Evolutionary conservation across 2,888 invertebrate genomes (phyloP).

Genomic region (Adelognathus sp.): DNA sequence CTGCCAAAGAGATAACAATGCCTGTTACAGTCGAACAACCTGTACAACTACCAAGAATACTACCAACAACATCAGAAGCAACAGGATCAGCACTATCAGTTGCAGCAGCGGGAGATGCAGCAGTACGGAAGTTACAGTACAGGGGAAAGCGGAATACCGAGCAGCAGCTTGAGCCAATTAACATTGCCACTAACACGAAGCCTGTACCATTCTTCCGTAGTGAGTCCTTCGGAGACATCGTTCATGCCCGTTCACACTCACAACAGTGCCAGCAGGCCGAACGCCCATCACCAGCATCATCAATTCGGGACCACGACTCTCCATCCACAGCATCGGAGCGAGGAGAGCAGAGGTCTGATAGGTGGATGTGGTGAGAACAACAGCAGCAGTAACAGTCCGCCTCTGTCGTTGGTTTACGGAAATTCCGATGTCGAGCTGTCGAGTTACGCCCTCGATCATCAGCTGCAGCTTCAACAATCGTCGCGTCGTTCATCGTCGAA

Average conservation of each 20-base stretch:
- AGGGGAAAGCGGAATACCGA: constrained; percentile 70
- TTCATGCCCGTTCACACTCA: constrained; percentile 71
- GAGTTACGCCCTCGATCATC: constrained; percentile 57
- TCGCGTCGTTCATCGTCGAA: constrained; percentile 63
- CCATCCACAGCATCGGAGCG: constrained; percentile 64
- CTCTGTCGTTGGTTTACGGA: constrained; percentile 67
- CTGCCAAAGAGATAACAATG: constrained; percentile 71
- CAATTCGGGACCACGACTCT: constrained; percentile 64
- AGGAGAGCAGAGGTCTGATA: constrained; percentile 60
- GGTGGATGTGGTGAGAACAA: constrained; percentile 48
- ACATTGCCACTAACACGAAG: constrained; percentile 79
- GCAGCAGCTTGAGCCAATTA: constrained; percentile 79
- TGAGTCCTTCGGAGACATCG: constrained; percentile 77
- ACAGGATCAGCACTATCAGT: constrained; percentile 63
- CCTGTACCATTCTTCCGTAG: constrained; percentile 77
- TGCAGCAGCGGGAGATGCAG: constrained; percentile 79
- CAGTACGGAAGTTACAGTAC: constrained; percentile 79
- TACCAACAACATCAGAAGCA: constrained; percentile 72
- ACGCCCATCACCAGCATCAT: constrained; percentile 44
- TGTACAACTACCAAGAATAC: constrained; percentile 80
- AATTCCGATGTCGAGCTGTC: constrained; percentile 67
- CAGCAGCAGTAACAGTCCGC: constrained; percentile 60
- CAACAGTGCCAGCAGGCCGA: constrained; percentile 63
- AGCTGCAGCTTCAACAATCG: constrained; percentile 58
- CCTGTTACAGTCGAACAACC: constrained; percentile 80